Conservation (phyloP, 2,888 invertebrate genomes). For the Heteropelma amictum region DNA sequence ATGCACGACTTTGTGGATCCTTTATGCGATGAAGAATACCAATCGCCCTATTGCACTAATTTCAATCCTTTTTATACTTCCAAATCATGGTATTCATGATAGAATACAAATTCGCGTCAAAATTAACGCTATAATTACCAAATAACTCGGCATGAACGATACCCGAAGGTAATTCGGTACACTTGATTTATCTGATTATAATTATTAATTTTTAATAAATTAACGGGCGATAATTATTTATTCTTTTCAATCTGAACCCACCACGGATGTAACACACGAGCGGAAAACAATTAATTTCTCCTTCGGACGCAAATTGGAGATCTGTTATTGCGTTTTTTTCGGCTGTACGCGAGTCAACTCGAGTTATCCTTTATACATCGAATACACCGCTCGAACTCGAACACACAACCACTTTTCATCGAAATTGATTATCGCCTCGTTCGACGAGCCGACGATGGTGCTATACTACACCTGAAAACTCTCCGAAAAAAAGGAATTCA, state of each 20-base stretch:
- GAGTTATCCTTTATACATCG: background rate
- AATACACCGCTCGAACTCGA: background rate
- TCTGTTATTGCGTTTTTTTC: conserved; percentile 2
- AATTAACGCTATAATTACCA: too few species aligned
- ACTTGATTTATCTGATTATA: too few species aligned
- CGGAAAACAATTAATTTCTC: conserved; percentile 1
- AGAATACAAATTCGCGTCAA: too few species aligned
- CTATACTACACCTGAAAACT: background rate
- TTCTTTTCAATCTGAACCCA: background rate
- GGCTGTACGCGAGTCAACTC: background rate
- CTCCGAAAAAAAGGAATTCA: conserved; percentile 16
- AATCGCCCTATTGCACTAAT: too few species aligned
- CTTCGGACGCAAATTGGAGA: background rate
- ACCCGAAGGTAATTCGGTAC: too few species aligned
- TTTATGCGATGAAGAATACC: too few species aligned
- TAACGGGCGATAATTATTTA: too few species aligned
- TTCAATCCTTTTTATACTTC: too few species aligned
- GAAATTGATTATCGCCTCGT: conserved; percentile 49
- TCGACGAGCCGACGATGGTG: conserved; percentile 26
- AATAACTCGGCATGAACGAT: too few species aligned
- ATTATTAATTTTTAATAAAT: too few species aligned
- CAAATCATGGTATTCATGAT: too few species aligned
- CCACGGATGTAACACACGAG: background rate
- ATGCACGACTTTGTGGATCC: too few species aligned
- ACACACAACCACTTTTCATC: conserved; percentile 29